Percentiles rank a stretch among this genome's conserved stretches.
phyloP scores from a whole-genome alignment of 2,797 vertebrate species.

The Onychomys leucogaster region DNA sequence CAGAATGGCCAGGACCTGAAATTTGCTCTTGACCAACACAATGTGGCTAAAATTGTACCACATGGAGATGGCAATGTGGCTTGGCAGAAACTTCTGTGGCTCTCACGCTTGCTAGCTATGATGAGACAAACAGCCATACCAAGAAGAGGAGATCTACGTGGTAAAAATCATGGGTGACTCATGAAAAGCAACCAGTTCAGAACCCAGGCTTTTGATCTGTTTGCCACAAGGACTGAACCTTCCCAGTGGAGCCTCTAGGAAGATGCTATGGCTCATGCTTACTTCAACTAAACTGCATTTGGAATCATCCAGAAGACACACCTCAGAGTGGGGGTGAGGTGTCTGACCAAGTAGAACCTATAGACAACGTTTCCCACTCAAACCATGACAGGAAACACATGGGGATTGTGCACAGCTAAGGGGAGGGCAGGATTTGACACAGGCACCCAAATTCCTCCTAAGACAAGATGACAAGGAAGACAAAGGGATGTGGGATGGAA shows the following conservation, averaged over 20 bases:
- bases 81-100: not conserved
- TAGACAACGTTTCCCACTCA: too few species aligned
- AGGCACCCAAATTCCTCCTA: not conserved
- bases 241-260: not conserved
- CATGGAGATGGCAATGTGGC: not conserved
- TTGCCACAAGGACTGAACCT: not conserved
- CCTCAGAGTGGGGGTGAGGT: not conserved
- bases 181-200: not conserved
- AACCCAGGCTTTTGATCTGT: not conserved
- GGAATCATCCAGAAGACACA: not conserved
- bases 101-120: not conserved
- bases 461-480: not conserved
- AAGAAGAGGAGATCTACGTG: not conserved
- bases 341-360: not conserved
- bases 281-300: not conserved
- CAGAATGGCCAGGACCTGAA: not conserved
- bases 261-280: not conserved
- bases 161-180: not conserved
- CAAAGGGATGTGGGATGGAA: not conserved
- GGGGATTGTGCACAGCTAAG: not conserved
- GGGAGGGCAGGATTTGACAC: not conserved
- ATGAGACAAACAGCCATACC: not conserved
- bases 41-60: not conserved
- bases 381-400: not conserved
- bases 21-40: not conserved